Evolutionary conservation across 1,140 invertebrate genomes (phyloP), one percentile per base, ranked within the genome.

Genomic region (Sipha flava): DNA sequence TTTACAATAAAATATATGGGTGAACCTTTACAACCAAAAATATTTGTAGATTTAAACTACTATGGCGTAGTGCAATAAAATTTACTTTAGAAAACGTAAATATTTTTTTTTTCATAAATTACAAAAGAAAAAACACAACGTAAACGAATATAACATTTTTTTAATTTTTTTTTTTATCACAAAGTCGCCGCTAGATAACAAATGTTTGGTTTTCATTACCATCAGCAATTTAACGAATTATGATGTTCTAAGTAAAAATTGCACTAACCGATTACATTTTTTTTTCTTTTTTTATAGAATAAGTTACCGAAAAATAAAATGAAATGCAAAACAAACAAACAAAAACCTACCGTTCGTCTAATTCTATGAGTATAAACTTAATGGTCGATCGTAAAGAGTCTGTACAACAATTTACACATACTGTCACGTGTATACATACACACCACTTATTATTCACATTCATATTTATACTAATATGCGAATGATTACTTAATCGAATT

Each of bases 101-200:
- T 54, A 43, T 62, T 43, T 40, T 37, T 23, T 68, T 45, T 26
- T 45, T 26, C 45, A 34, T 26, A 45, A 45, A 68, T 43, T 47
- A 70, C 16, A 47, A 70, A 47, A 45, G 43, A 70, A 77, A 37
- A 77, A 77, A 77, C 31, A 77, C n/a, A 77, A 77, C 73, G 34
- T 40, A 68, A 73, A 57, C 72, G 34, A 57, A 40, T 59, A 77
- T 40, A 59, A 77, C n/a, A n/a, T n/a, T n/a, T n/a, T n/a, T n/a
- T 59, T 14, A 77, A 43, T 59, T 59, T 37, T 40, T 57, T 52
- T 75, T 77, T 40, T 59, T 77, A 77, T 77, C 73, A 57, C 52
- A 77, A 77, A 77, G 49, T 29, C 37, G 34, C 21, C 29, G 72
- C 26, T 34, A 21, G 57, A 43, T 10, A 77, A 77, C 52, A 40